Conservation (phyloP, 2,797 vertebrate genomes). For the Myotis pilosus region DNA sequence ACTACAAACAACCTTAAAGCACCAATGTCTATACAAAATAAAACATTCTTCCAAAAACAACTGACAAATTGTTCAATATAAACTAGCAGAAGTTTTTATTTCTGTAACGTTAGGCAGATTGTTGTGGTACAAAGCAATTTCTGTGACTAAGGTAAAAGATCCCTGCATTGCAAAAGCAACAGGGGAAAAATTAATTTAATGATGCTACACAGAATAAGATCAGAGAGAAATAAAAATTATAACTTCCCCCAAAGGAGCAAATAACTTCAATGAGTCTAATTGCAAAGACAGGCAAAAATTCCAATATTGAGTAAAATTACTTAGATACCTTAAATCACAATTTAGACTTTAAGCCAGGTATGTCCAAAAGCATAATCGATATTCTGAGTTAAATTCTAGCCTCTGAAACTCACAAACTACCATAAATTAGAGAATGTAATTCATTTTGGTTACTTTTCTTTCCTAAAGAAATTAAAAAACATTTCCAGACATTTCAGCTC, state of each 20-base stretch:
- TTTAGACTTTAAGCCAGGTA: constrained; percentile 48
- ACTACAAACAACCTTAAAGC: constrained; percentile 26
- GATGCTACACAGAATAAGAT: constrained; percentile 48
- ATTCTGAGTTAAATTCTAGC: constrained; percentile 50
- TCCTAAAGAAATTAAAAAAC: constrained; percentile 50
- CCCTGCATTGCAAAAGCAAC: constrained; percentile 29
- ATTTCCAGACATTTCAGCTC: constrained; percentile 42
- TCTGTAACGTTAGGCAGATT: constrained; percentile 7
- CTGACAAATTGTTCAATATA: neutral
- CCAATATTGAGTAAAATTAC: constrained; percentile 38
- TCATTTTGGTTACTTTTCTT: constrained; percentile 45
- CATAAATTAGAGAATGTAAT: neutral
- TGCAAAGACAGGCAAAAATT: neutral
- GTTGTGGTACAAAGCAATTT: neutral
- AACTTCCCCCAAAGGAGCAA: constrained; percentile 32
- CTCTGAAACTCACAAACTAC: constrained; percentile 36
- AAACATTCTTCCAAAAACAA: constrained; percentile 31
- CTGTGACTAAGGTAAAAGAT: constrained; percentile 28
- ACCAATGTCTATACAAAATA: neutral
- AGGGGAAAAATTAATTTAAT: constrained; percentile 50
- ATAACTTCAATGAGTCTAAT: constrained; percentile 37
- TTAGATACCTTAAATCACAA: constrained; percentile 6
- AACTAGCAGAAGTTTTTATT: constrained; percentile 27
- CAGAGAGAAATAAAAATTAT: constrained; percentile 43
- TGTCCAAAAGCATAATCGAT: constrained; percentile 8